phyloP scores from a whole-genome alignment of 1,140 invertebrate genomes.

The Zaprionus lachaisei region DNA sequence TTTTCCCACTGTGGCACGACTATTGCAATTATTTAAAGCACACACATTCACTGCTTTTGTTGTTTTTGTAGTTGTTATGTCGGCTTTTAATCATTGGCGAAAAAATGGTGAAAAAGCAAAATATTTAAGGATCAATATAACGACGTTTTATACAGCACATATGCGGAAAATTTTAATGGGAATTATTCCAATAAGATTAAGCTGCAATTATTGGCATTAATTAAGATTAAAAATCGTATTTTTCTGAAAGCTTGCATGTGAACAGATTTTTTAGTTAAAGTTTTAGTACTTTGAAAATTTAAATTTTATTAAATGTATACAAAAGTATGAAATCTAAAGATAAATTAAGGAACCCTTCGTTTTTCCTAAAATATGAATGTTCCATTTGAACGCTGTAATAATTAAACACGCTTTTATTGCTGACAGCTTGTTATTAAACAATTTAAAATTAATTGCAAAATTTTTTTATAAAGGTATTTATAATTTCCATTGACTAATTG shows the following conservation, averaged over 20 bases:
- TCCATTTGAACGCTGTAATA: not conserved
- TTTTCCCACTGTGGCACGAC: not conserved
- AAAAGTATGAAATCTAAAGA: not conserved
- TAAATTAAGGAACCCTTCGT: not conserved
- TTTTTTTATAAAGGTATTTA: not conserved
- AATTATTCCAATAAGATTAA: not conserved
- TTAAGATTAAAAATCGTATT: not conserved
- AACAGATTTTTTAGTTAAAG: no score
- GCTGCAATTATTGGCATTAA: not conserved
- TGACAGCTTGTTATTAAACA: not conserved
- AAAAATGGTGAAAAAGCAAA: not conserved
- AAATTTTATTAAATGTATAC: not conserved
- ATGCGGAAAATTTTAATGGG: not conserved
- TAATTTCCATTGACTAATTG: slow-evolving; percentile 7
- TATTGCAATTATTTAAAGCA: slow-evolving; percentile 73
- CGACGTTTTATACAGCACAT: not conserved
- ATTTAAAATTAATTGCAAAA: not conserved
- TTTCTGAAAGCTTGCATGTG: not conserved
- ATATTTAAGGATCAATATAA: not conserved
- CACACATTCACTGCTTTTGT: slow-evolving; percentile 53
- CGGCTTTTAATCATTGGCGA: slow-evolving; percentile 1
- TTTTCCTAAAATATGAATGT: not conserved
- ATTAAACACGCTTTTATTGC: not conserved
- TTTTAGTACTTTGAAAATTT: no score
- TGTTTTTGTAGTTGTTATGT: slow-evolving; percentile 7